phyloP scores from a whole-genome alignment of 1,140 invertebrate genomes.

The Trichonephila clavipes region DNA sequence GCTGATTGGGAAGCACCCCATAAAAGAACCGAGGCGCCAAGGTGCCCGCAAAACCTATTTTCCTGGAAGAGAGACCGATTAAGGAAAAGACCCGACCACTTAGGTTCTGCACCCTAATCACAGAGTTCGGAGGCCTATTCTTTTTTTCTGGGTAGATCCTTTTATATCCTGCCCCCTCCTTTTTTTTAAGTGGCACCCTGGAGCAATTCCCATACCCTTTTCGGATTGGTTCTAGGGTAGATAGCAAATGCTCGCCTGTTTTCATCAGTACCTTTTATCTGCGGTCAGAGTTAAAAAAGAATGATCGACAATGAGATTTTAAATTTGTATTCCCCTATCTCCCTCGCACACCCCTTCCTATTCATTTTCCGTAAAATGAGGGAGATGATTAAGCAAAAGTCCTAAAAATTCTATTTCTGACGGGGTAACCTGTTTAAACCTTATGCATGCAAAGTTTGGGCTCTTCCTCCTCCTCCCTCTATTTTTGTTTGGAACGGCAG shows the following conservation, averaged over 20 bases:
- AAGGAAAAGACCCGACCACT: conserved; percentile 16
- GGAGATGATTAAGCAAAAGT: neutral
- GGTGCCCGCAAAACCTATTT: neutral
- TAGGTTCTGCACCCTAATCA: conserved; percentile 14
- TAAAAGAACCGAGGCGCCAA: neutral
- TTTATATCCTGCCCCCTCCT: neutral
- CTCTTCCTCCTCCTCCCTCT: too few relatives aligned
- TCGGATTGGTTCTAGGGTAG: neutral
- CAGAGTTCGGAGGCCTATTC: neutral
- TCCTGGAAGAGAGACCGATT: neutral
- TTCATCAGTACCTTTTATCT: neutral
- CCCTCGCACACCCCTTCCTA: neutral
- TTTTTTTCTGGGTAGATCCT: neutral
- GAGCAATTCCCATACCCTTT: neutral
- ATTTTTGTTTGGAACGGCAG: too few relatives aligned
- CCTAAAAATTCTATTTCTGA: too few relatives aligned
- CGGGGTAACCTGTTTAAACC: too few relatives aligned
- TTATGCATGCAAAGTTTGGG: too few relatives aligned
- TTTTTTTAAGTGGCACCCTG: neutral
- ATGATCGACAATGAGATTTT: neutral
- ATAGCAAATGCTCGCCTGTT: neutral
- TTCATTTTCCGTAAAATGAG: neutral
- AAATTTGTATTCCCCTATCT: neutral
- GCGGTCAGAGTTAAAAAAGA: neutral
- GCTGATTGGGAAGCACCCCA: neutral